Percentiles rank a stretch among this genome's conserved stretches.
phyloP scores from a whole-genome alignment of 1,140 invertebrate genomes.

The Drosophila tropicalis region DNA sequence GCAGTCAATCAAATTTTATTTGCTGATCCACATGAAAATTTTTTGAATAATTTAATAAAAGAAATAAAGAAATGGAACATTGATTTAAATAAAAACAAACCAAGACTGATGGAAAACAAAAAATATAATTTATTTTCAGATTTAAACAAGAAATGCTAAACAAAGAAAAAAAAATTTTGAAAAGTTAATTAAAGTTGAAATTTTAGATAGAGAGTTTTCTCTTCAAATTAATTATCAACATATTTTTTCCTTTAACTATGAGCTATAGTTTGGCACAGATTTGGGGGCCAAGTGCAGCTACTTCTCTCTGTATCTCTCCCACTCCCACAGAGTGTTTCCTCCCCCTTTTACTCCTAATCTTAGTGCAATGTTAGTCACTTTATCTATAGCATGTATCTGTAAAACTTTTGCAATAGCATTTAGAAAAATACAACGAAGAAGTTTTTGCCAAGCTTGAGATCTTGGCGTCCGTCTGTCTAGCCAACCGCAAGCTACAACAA shows the following conservation, averaged over 20 bases:
- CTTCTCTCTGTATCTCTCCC: not conserved
- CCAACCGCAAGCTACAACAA: conserved; percentile 75
- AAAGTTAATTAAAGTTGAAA: conserved; percentile 1
- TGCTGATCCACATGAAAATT: conserved; percentile 41
- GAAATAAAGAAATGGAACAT: not conserved
- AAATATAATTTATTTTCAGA: not conserved
- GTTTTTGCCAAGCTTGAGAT: conserved; percentile 64
- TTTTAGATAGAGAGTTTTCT: not conserved
- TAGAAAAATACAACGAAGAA: conserved; percentile 57
- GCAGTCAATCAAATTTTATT: conserved; percentile 51
- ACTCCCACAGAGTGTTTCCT: not conserved
- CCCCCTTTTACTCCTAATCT: not conserved
- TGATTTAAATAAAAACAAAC: not conserved
- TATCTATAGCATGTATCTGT: conserved; percentile 73
- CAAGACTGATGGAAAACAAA: not conserved
- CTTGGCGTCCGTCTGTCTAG: conserved; percentile 66
- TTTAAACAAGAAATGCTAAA: not conserved
- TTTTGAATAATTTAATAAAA: conserved; percentile 1
- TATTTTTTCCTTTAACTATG: not conserved
- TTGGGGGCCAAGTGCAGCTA: conserved; percentile 48
- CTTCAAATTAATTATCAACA: conserved; percentile 24
- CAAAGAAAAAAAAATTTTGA: not conserved
- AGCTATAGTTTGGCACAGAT: conserved; percentile 24
- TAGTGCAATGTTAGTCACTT: conserved; percentile 52
- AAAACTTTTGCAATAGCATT: conserved; percentile 79